These are phyloP conservation scores for Platichthys flesus DNA, from an alignment of 2,113 vertebrate species.

Conservation along the genomic window DNA sequence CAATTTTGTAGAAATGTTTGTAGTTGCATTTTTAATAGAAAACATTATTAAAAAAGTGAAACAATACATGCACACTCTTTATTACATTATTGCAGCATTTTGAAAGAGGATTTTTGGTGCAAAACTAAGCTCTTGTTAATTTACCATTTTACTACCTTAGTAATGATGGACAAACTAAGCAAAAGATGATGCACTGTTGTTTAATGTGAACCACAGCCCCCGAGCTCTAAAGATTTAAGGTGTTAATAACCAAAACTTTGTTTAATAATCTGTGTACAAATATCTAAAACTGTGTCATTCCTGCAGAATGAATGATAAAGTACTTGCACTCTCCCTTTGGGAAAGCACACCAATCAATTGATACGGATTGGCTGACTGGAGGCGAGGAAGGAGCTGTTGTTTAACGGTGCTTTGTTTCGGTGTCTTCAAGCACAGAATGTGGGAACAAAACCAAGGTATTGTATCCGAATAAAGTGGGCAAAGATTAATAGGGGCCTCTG, in stretches of 20 bases:
- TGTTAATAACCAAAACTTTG: too few relatives aligned
- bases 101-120: neutral
- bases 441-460: conserved; percentile 61
- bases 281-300: neutral
- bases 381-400: conserved; percentile 10
- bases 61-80: too few relatives aligned
- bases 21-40: neutral
- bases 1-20: neutral
- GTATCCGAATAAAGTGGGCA: conserved; percentile 58
- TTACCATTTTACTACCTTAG: neutral
- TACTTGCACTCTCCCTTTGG: neutral
- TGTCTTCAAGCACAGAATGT: conserved; percentile 21
- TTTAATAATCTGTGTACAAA: neutral
- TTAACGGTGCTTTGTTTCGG: conserved; percentile 54
- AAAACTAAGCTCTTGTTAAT: neutral
- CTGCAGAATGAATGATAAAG: conserved; percentile 2
- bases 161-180: neutral
- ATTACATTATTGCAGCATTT: neutral
- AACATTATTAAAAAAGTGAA: neutral
- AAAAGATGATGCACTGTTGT: neutral
- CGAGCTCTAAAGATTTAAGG: neutral
- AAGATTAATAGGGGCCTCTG: conserved; percentile 60
- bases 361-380: conserved; percentile 23
- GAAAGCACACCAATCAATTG: conserved; percentile 9
- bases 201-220: neutral